Conservation (phyloP, 2,113 vertebrate genomes). For the Pangasianodon hypophthalmus region DNA sequence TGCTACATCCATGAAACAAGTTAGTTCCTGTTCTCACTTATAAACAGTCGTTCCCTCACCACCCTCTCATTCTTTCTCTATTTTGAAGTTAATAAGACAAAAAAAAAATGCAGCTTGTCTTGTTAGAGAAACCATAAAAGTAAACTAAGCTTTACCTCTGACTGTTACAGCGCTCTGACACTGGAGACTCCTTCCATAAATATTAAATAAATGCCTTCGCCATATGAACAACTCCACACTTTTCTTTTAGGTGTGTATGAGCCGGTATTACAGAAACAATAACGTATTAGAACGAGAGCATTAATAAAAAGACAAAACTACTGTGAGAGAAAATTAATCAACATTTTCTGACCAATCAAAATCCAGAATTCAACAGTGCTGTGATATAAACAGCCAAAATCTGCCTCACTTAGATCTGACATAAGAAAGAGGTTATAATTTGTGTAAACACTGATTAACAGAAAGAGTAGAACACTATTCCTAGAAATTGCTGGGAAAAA, state of each 20-base stretch:
- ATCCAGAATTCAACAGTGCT: background rate
- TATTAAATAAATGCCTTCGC: too few species aligned
- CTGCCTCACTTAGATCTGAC: background rate
- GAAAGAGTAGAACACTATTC: background rate
- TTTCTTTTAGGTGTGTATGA: too few species aligned
- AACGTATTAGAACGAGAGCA: too few species aligned
- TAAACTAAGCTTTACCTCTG: too few species aligned
- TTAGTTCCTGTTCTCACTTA: background rate
- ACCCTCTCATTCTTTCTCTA: too few species aligned
- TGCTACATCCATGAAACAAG: background rate
- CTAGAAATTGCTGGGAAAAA: background rate
- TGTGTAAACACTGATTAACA: background rate
- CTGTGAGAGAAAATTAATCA: background rate
- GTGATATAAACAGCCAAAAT: background rate
- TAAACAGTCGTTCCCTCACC: background rate
- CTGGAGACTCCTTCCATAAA: background rate
- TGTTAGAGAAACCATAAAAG: too few species aligned
- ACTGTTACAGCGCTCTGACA: background rate
- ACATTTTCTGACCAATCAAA: background rate
- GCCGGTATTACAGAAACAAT: too few species aligned
- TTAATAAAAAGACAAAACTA: background rate
- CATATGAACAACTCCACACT: background rate
- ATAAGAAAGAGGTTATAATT: background rate
- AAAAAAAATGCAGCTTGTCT: too few species aligned
- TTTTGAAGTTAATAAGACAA: too few species aligned